Evolutionary conservation across 2,113 vertebrate species (phyloP).

Genomic region (Scartelaos histophorus): DNA sequence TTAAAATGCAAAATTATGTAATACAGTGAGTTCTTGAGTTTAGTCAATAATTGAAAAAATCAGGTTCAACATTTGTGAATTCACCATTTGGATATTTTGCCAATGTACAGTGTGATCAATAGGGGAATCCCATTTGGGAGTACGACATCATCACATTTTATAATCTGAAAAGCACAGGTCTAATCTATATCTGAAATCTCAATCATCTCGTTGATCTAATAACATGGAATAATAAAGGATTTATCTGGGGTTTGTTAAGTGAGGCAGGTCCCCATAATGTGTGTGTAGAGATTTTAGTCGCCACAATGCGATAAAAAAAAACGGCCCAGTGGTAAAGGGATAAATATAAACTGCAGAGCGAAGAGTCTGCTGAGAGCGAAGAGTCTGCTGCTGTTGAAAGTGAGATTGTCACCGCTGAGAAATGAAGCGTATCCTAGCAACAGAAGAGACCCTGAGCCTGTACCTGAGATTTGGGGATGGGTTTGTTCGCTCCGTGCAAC

Average conservation of each 20-base stretch:
- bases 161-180: not conserved
- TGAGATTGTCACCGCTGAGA: conserved; percentile 44
- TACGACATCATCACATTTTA: too few relatives aligned
- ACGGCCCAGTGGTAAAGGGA: conserved; percentile 6
- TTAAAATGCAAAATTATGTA: too few relatives aligned
- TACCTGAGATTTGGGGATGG: conserved; percentile 51
- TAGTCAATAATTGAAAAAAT: too few relatives aligned
- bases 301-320: not conserved
- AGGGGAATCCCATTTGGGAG: too few relatives aligned
- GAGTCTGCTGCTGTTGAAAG: conserved; percentile 43
- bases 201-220: too few relatives aligned
- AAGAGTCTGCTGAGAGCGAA: conserved; percentile 33
- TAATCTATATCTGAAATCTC: not conserved
- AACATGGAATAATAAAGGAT: too few relatives aligned
- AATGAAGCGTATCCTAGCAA: conserved; percentile 66
- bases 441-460: conserved; percentile 43
- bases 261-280: not conserved
- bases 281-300: not conserved
- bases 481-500: conserved; percentile 9
- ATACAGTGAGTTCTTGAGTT: too few relatives aligned
- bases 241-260: not conserved
- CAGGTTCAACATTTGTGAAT: too few relatives aligned
- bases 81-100: too few relatives aligned
- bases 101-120: too few relatives aligned
- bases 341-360: conserved; percentile 41